A percentile compares a stretch with the other conserved stretches of the same genome.
These are phyloP conservation scores for Alligator mississippiensis DNA, from an alignment of 2,113 vertebrate genomes.

Conservation along the genomic window DNA sequence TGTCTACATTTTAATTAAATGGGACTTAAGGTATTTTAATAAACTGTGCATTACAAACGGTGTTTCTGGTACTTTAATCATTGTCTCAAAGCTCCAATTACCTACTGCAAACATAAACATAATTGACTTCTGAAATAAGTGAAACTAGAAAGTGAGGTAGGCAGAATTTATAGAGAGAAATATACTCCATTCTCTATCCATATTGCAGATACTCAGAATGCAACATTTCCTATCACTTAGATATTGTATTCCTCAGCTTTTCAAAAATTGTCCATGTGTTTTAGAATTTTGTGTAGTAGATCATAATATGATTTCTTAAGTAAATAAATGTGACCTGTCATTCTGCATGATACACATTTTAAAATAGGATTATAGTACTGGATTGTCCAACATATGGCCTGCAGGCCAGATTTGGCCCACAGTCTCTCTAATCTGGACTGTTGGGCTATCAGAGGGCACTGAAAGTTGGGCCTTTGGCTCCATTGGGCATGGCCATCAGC, in stretches of 20 bases:
- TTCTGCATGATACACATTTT: neutral
- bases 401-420: too few species aligned
- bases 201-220: neutral
- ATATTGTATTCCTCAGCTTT: neutral
- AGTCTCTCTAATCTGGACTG: too few species aligned
- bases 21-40: constrained; percentile 53
- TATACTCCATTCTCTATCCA: neutral
- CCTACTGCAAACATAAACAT: neutral
- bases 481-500: too few species aligned
- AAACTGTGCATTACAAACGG: constrained; percentile 17
- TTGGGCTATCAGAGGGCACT: too few species aligned
- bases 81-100: neutral
- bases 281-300: neutral
- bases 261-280: neutral
- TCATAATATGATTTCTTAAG: neutral
- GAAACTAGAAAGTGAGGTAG: neutral
- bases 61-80: neutral
- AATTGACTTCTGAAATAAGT: neutral
- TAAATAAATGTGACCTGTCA: neutral
- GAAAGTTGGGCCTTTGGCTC: too few species aligned
- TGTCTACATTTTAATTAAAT: constrained; percentile 65
- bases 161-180: neutral
- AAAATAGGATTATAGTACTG: neutral
- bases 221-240: neutral
- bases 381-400: neutral